Percentiles rank a stretch among this genome's conserved stretches.
These are phyloP conservation scores for Microctenopoma steveboyesi DNA, from an alignment of 2,797 vertebrate species.

Conservation along the genomic window DNA sequence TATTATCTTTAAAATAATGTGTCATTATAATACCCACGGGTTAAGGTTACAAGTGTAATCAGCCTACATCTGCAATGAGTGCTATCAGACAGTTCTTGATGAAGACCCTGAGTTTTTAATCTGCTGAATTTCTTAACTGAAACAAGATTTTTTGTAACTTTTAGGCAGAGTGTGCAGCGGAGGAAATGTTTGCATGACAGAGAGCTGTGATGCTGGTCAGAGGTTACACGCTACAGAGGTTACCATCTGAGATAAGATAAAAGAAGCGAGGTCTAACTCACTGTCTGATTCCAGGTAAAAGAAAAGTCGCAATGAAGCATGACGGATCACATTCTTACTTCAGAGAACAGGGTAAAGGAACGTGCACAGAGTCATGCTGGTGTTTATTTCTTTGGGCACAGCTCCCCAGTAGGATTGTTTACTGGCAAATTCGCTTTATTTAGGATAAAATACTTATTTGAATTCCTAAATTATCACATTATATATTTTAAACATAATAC, in stretches of 20 bases:
- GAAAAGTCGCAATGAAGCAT: neutral
- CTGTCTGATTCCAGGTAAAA: slow-evolving; percentile 1
- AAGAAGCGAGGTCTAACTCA: slow-evolving; percentile 20
- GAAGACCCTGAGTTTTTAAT: neutral
- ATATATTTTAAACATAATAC: too few relatives aligned
- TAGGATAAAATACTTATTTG: too few relatives aligned
- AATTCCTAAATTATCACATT: too few relatives aligned
- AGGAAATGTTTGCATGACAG: slow-evolving; percentile 16
- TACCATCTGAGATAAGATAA: slow-evolving; percentile 37
- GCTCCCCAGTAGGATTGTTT: too few relatives aligned
- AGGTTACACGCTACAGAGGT: slow-evolving; percentile 71
- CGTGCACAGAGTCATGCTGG: too few relatives aligned
- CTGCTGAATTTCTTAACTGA: neutral
- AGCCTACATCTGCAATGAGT: neutral
- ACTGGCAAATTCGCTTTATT: too few relatives aligned
- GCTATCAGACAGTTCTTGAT: slow-evolving; percentile 1
- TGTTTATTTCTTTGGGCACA: too few relatives aligned
- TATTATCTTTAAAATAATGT: too few relatives aligned
- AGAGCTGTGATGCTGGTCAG: slow-evolving; percentile 54
- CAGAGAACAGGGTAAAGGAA: neutral
- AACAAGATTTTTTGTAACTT: neutral
- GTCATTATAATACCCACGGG: too few relatives aligned
- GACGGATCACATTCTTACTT: neutral
- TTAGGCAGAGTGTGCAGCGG: neutral
- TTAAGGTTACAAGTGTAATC: neutral